Base-by-base conservation (phyloP, 2,888 invertebrate species). In the Drosophila prolongata region DNA sequence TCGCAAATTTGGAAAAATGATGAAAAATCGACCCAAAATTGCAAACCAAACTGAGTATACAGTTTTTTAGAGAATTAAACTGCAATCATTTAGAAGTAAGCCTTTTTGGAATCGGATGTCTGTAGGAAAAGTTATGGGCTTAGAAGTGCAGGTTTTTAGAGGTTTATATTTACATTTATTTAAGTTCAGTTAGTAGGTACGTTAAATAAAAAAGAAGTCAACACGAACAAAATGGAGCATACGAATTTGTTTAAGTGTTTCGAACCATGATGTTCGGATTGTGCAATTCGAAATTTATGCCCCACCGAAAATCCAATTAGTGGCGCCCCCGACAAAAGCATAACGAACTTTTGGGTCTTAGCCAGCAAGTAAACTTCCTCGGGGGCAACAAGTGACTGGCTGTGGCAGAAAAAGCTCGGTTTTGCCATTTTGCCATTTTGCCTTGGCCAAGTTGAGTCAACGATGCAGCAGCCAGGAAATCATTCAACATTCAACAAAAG, bases 401-500 rank as follows among this genome's bases (percentile, higher is more conserved):
- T 6, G 47, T 16, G 30, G 47, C 30, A 34, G 47, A 11, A 11
- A 43, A 35, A 16, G 34, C 62, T 49, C 24, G 66, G 42, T 16
- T 46, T 46, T 27, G 43, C 49, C 75, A 57, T 16, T 46, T 46
- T 27, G 43, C 49, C 75, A 57, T 66, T 73, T 64, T 42, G 44
- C 61, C 47, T 47, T 62, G 62, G 65, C 24, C 40, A 64, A 62
- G 65, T 70, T 67, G 69, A 81, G 86, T 81, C 74, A 66, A 60
- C 50, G 54, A 65, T 53, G 73, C 74, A 61, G 35, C 75, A 76
- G 70, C 50, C 62, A 75, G 83, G 71, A 88, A 82, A 82, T 88
- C 88, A 77, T 72, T 88, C 88, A 79, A 68, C 74, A 67, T 76
- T 85, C 88, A 79, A 66, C 71, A 61, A 65, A 76, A 68, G 73